Evolutionary conservation across 2,888 invertebrate species (phyloP).

Genomic region (Cheilosia impressa): DNA sequence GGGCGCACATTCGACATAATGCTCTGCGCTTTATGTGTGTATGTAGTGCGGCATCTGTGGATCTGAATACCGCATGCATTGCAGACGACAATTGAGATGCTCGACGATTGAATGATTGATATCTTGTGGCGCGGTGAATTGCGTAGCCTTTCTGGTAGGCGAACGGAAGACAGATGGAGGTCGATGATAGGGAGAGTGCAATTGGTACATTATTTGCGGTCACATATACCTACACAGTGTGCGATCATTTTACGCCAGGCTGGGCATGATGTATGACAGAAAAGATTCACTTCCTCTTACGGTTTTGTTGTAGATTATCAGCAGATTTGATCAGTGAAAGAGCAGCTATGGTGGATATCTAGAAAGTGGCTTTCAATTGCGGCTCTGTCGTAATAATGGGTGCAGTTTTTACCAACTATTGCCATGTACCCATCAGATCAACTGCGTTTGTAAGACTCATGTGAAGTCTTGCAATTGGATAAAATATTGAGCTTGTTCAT

Average conservation of each 20-base stretch:
- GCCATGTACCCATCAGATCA: too few species aligned
- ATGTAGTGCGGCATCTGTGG: slow-evolving; percentile 37
- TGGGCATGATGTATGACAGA: slow-evolving; percentile 14
- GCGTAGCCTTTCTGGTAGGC: slow-evolving; percentile 43
- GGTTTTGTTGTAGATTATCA: slow-evolving; percentile 22
- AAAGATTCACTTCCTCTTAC: slow-evolving; percentile 13
- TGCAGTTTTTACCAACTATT: too few species aligned
- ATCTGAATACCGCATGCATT: background rate
- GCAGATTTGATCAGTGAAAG: slow-evolving; percentile 24
- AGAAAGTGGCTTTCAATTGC: too few species aligned
- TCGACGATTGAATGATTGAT: slow-evolving; percentile 58
- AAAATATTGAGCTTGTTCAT: too few species aligned
- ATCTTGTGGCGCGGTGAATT: slow-evolving; percentile 44
- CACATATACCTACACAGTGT: background rate
- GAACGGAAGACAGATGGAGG: slow-evolving; percentile 57
- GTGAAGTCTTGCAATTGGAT: too few species aligned
- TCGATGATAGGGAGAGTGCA: slow-evolving; percentile 51
- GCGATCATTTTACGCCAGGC: slow-evolving; percentile 20
- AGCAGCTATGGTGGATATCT: background rate
- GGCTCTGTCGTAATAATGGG: too few species aligned
- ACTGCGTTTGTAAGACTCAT: too few species aligned
- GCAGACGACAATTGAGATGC: slow-evolving; percentile 64
- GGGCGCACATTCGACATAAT: slow-evolving; percentile 39
- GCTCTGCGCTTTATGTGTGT: slow-evolving; percentile 3
- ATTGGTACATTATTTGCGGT: slow-evolving; percentile 41